phyloP scores from a whole-genome alignment of 2,113 vertebrate species.

The Chlorodrepanis virens region DNA sequence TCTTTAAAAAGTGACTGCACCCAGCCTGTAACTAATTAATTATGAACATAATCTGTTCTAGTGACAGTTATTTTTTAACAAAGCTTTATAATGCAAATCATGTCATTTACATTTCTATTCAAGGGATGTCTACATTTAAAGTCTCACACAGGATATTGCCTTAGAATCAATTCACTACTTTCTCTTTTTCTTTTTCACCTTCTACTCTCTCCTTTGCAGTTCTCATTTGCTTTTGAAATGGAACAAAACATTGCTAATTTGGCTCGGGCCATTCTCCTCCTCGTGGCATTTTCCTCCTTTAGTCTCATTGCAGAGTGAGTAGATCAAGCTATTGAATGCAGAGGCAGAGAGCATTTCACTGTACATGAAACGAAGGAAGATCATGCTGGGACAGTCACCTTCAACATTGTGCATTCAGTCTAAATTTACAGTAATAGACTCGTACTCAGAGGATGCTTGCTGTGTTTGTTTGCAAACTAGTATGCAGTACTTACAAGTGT shows the following conservation, averaged over 20 bases:
- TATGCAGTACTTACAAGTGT: slow-evolving; percentile 80
- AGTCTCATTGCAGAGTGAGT: slow-evolving; percentile 24
- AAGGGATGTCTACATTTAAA: slow-evolving; percentile 53
- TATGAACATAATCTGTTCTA: slow-evolving; percentile 60
- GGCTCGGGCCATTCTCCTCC: background rate
- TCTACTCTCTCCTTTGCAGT: background rate
- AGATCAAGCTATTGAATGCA: background rate
- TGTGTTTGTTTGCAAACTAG: slow-evolving; percentile 85
- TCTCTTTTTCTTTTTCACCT: background rate
- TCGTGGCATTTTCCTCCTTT: background rate
- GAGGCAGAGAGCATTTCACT: slow-evolving; percentile 47
- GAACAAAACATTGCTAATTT: slow-evolving; percentile 37
- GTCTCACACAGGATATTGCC: slow-evolving; percentile 13
- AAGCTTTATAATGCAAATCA: slow-evolving; percentile 57
- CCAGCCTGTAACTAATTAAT: slow-evolving; percentile 67
- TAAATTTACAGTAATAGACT: slow-evolving; percentile 79
- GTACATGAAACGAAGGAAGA: slow-evolving; percentile 54
- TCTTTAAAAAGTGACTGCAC: slow-evolving; percentile 45
- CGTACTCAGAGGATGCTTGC: slow-evolving; percentile 71
- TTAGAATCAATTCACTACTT: slow-evolving; percentile 24
- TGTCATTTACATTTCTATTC: slow-evolving; percentile 59
- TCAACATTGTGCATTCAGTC: slow-evolving; percentile 63
- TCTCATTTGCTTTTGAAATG: slow-evolving; percentile 27
- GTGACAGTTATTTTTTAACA: slow-evolving; percentile 55
- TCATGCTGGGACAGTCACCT: slow-evolving; percentile 74